These are phyloP conservation scores for Chiroxiphia lanceolata DNA, from an alignment of 2,797 vertebrate species.

Conservation along the genomic window DNA sequence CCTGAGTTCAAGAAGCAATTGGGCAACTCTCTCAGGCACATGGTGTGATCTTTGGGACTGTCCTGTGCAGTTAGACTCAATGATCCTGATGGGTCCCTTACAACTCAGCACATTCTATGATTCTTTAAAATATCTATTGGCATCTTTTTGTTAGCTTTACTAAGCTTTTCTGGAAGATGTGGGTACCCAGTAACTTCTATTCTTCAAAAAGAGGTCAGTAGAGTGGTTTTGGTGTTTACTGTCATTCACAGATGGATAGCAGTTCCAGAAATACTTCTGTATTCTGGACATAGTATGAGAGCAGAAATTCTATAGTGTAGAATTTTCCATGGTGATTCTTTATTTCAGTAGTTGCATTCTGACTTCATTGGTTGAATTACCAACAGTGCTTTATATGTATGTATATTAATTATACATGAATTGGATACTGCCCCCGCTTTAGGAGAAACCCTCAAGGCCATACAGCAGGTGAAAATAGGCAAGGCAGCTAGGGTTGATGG, in stretches of 20 bases:
- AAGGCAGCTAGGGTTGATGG: no score
- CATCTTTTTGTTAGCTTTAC: background rate
- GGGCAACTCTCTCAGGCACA: background rate
- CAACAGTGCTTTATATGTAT: background rate
- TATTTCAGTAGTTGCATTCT: background rate
- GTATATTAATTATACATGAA: background rate
- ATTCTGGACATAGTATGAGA: background rate
- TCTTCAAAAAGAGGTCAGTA: background rate
- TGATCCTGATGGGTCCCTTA: background rate
- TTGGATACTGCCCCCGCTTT: no score
- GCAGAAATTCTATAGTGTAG: background rate
- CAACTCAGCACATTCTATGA: background rate
- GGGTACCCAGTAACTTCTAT: background rate
- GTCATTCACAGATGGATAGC: background rate
- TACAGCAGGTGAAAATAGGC: no score
- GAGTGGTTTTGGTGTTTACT: background rate
- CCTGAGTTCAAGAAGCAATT: background rate
- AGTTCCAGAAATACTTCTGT: background rate
- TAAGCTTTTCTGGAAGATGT: background rate
- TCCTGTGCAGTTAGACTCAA: background rate
- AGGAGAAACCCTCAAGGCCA: no score
- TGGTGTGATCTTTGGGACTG: background rate
- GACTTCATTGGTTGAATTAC: background rate
- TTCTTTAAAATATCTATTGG: background rate
- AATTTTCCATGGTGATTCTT: background rate